These are phyloP conservation scores for Manis crassicaudata DNA, from an alignment of 2,797 vertebrate genomes.

Conservation along the genomic window DNA sequence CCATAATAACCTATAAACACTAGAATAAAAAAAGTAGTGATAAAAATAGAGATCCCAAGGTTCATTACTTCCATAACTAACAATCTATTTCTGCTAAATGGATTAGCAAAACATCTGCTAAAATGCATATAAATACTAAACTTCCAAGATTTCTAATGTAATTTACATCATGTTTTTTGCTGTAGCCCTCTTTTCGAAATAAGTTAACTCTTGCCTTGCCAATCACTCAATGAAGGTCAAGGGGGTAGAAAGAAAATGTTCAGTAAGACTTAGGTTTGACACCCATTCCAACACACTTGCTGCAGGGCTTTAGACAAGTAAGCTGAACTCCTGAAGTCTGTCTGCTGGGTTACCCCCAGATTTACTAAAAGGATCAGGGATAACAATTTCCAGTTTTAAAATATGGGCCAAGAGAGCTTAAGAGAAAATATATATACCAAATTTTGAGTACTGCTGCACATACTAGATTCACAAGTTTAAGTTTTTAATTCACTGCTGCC, in stretches of 20 bases:
- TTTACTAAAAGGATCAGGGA: not conserved
- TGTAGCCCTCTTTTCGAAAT: not conserved
- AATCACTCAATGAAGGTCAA: not conserved
- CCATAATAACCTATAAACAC: not conserved
- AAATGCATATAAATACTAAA: not conserved
- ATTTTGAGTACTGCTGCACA: not conserved
- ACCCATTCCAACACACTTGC: not conserved
- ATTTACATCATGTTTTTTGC: not conserved
- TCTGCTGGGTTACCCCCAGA: not conserved
- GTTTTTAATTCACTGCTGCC: not conserved
- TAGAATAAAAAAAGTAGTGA: not conserved
- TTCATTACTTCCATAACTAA: not conserved
- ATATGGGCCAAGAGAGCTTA: not conserved
- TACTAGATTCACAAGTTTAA: not conserved
- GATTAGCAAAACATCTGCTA: not conserved
- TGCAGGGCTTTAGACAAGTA: not conserved
- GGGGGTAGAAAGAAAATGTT: not conserved
- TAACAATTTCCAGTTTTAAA: slow-evolving; percentile 32
- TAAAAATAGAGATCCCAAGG: not conserved
- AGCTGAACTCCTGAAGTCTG: not conserved
- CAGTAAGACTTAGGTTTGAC: not conserved
- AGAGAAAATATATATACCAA: not conserved
- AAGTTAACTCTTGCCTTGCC: not conserved
- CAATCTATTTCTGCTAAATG: not conserved
- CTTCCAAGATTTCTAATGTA: not conserved